Percentiles rank a stretch among this genome's conserved stretches.
These are phyloP conservation scores for Drosophila mulleri DNA, from an alignment of 2,888 invertebrate species.

Conservation along the genomic window DNA sequence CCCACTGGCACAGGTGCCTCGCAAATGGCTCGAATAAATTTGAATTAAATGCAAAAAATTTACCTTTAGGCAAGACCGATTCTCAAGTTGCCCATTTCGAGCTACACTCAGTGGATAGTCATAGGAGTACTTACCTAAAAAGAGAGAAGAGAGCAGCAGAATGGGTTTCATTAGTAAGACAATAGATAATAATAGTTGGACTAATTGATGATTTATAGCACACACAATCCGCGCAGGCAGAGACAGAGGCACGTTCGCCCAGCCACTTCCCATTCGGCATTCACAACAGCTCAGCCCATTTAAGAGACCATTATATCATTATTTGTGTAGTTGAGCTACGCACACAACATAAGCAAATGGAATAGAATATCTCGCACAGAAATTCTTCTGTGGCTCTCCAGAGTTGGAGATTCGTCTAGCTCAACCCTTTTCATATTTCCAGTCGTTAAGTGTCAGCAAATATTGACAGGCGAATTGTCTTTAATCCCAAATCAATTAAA, in stretches of 20 bases:
- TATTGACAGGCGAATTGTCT: constrained; percentile 48
- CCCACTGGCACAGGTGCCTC: neutral
- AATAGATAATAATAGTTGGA: constrained; percentile 30
- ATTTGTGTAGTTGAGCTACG: constrained; percentile 21
- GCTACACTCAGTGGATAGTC: neutral
- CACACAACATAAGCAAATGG: constrained; percentile 3
- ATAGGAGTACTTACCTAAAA: constrained; percentile 61
- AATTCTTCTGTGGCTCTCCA: neutral
- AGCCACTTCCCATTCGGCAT: constrained; percentile 2
- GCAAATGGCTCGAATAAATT: neutral
- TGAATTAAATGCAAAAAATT: neutral
- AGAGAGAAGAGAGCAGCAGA: constrained; percentile 33
- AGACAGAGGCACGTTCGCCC: constrained; percentile 3
- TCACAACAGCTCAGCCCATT: constrained; percentile 28
- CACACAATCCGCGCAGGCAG: neutral
- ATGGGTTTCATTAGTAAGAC: constrained; percentile 32
- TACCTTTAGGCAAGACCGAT: constrained; percentile 45
- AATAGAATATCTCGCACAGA: neutral
- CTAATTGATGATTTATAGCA: constrained; percentile 34
- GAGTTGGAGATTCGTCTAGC: neutral
- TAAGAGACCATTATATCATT: constrained; percentile 40
- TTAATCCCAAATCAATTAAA: constrained; percentile 57
- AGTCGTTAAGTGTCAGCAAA: constrained; percentile 50
- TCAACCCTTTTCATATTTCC: constrained; percentile 8
- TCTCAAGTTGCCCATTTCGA: neutral